These are phyloP conservation scores for Panulirus ornatus DNA, from an alignment of 1,140 invertebrate genomes.

Conservation along the genomic window DNA sequence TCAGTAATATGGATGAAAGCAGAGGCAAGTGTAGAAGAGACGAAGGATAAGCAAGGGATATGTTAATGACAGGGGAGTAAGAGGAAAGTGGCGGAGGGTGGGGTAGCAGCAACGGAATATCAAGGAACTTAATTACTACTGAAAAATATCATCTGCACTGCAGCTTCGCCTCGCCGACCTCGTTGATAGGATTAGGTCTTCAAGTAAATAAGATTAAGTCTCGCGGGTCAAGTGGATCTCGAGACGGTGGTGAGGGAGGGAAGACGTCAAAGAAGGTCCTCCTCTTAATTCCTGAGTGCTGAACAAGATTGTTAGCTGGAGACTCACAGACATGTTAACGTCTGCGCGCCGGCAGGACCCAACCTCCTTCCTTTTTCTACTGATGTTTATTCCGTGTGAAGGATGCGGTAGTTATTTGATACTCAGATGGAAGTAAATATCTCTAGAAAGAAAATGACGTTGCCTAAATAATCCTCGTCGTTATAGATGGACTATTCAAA, in stretches of 20 bases:
- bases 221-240: conserved; percentile 25
- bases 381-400: too few species aligned
- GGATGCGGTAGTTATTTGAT: too few species aligned
- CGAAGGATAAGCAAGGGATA: neutral
- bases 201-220: conserved; percentile 28
- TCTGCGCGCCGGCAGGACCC: too few species aligned
- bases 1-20: neutral
- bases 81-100: neutral
- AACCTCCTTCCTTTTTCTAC: too few species aligned
- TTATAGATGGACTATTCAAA: too few species aligned
- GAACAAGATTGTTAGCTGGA: neutral
- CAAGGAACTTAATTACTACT: conserved; percentile 42
- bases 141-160: conserved; percentile 38
- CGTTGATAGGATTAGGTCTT: conserved; percentile 24
- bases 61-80: neutral
- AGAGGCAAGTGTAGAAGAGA: neutral
- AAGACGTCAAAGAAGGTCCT: neutral
- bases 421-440: too few species aligned
- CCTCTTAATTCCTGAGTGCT: neutral
- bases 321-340: too few species aligned
- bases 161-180: conserved; percentile 25
- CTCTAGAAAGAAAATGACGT: too few species aligned
- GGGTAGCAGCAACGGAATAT: neutral
- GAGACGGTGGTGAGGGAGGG: neutral
- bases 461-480: too few species aligned